phyloP scores from a whole-genome alignment of 2,888 invertebrate species.

The Rapana venosa region DNA sequence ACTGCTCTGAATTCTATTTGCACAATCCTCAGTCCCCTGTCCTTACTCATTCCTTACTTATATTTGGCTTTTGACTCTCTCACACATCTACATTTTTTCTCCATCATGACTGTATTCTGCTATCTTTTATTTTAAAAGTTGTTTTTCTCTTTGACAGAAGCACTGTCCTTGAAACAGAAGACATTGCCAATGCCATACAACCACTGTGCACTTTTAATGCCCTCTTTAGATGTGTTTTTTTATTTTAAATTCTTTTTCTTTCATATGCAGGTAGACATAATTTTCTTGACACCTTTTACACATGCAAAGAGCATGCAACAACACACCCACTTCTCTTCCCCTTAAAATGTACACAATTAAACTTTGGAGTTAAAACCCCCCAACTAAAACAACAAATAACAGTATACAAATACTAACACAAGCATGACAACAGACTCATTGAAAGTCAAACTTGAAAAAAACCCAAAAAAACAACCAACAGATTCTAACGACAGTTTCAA shows the following conservation, averaged over 20 bases:
- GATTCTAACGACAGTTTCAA: neutral
- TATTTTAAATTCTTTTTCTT: neutral
- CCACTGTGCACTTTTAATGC: too few species aligned
- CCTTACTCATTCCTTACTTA: too few species aligned
- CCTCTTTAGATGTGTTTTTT: neutral
- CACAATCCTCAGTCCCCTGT: too few species aligned
- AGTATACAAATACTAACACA: neutral
- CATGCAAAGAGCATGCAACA: slow-evolving; percentile 12
- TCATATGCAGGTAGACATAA: neutral
- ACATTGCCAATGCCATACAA: too few species aligned
- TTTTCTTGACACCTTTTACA: neutral
- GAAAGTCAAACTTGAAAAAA: neutral
- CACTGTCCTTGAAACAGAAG: too few species aligned
- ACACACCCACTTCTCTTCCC: neutral
- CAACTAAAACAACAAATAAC: neutral
- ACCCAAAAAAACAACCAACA: neutral
- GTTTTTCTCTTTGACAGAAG: too few species aligned
- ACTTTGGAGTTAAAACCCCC: neutral
- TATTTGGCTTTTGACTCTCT: too few species aligned
- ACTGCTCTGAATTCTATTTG: too few species aligned
- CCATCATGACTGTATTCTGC: too few species aligned
- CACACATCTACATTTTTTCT: too few species aligned
- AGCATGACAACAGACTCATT: neutral
- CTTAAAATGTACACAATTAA: neutral
- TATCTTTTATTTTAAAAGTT: too few species aligned